phyloP scores from a whole-genome alignment of 2,113 vertebrate species.

The Heliornis fulica region DNA sequence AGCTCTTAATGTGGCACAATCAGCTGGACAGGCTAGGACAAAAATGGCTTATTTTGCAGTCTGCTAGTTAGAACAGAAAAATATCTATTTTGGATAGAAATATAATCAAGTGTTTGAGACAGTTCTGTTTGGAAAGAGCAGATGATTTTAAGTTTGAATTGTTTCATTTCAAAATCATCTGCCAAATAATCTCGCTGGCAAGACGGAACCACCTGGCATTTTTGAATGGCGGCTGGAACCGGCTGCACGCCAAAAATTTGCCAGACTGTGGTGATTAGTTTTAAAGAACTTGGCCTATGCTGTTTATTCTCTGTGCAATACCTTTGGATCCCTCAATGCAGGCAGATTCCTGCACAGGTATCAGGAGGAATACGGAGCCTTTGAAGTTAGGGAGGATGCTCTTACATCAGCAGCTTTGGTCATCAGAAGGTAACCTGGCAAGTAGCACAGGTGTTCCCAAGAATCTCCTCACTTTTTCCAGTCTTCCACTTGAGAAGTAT shows the following conservation, averaged over 20 bases:
- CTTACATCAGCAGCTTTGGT: background rate
- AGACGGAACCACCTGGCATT: slow-evolving; percentile 54
- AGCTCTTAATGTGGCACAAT: background rate
- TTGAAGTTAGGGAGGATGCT: background rate
- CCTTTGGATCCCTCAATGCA: background rate
- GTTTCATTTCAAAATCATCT: slow-evolving; percentile 45
- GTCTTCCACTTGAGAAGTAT: background rate
- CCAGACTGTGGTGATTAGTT: background rate
- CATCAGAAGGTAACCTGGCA: background rate
- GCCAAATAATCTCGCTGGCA: slow-evolving; percentile 45
- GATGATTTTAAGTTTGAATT: slow-evolving; percentile 53
- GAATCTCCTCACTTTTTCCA: background rate
- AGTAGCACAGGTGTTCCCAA: background rate
- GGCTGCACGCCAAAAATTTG: slow-evolving; percentile 10
- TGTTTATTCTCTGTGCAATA: background rate
- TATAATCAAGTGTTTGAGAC: slow-evolving; percentile 41
- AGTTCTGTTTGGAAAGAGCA: slow-evolving; percentile 56
- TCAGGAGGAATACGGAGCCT: background rate
- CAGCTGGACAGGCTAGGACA: background rate
- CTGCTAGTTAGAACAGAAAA: slow-evolving; percentile 4
- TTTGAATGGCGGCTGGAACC: slow-evolving; percentile 35
- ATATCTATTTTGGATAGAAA: slow-evolving; percentile 2
- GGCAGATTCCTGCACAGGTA: background rate
- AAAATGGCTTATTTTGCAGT: background rate
- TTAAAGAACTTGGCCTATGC: slow-evolving; percentile 32